These are phyloP conservation scores for Sitophilus oryzae DNA, from an alignment of 1,140 invertebrate genomes.

Conservation along the genomic window DNA sequence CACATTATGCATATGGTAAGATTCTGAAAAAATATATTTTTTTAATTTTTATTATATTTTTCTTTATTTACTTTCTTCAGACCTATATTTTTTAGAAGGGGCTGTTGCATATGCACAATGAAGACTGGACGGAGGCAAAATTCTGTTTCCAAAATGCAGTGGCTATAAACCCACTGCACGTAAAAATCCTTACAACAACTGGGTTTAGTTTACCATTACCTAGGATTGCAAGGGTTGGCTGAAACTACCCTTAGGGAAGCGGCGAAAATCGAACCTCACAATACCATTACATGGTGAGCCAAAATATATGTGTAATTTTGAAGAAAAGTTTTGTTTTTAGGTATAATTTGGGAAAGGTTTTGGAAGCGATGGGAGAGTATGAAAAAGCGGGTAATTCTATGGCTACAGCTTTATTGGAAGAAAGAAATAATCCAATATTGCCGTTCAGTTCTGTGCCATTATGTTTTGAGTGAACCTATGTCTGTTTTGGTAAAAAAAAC, in stretches of 20 bases:
- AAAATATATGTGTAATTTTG: too few relatives aligned
- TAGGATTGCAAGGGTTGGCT: conserved; percentile 82
- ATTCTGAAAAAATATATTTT: too few relatives aligned
- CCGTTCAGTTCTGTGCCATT: conserved; percentile 75
- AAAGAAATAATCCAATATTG: conserved; percentile 77
- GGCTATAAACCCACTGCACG: conserved; percentile 87
- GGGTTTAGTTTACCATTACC: conserved; percentile 65
- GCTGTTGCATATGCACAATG: conserved; percentile 74
- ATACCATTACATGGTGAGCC: conserved; percentile 78
- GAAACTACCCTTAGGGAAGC: conserved; percentile 89
- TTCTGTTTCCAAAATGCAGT: conserved; percentile 88
- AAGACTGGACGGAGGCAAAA: conserved; percentile 83
- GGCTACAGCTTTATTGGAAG: conserved; percentile 83
- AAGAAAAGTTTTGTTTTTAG: too few relatives aligned
- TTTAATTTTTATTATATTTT: too few relatives aligned
- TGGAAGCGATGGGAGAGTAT: conserved; percentile 78
- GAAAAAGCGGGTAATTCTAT: conserved; percentile 83
- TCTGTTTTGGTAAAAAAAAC: too few relatives aligned
- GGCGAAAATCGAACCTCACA: conserved; percentile 81
- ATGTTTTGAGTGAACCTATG: conserved; percentile 70
- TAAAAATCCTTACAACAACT: conserved; percentile 83
- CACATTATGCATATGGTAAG: conserved; percentile 87
- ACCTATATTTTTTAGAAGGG: conserved; percentile 79
- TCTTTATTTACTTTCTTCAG: conserved; percentile 1
- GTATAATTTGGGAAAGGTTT: conserved; percentile 83